phyloP scores from a whole-genome alignment of 2,113 vertebrate genomes.

The Dissostichus mawsoni region DNA sequence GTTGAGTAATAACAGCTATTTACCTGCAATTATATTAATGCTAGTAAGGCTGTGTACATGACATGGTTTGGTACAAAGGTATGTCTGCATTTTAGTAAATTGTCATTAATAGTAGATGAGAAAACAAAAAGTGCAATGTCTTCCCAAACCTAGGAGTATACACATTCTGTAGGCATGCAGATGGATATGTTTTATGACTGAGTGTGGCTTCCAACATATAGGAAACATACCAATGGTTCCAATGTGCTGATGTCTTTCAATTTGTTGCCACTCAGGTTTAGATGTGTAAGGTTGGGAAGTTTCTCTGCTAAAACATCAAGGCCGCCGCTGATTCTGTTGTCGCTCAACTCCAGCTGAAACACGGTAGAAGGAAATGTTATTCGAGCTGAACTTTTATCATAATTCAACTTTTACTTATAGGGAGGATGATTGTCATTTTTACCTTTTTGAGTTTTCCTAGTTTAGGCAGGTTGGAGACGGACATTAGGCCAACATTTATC shows the following conservation, averaged over 20 bases:
- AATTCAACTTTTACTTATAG: not conserved
- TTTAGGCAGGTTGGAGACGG: slow-evolving; percentile 92
- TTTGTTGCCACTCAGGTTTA: slow-evolving; percentile 95
- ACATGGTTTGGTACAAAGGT: not conserved
- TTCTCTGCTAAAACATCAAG: slow-evolving; percentile 94
- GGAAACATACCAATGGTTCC: slow-evolving; percentile 90
- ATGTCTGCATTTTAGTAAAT: not conserved
- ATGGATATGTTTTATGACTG: not conserved
- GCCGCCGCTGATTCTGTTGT: slow-evolving; percentile 93
- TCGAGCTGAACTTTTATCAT: not conserved
- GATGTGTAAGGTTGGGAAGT: slow-evolving; percentile 92
- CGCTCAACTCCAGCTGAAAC: slow-evolving; percentile 92
- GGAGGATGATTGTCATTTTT: slow-evolving; percentile 2
- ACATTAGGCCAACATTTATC: slow-evolving; percentile 92
- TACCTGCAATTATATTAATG: not conserved
- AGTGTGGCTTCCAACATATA: not conserved
- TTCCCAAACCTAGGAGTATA: not conserved
- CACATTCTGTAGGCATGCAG: not conserved
- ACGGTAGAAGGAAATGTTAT: slow-evolving; percentile 13
- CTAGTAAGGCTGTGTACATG: not conserved
- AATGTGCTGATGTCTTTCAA: slow-evolving; percentile 95
- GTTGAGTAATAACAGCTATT: not conserved
- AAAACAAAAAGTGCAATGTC: not conserved
- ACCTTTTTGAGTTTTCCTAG: slow-evolving; percentile 96
- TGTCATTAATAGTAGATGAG: not conserved